These are phyloP conservation scores for Drosophila ustulata DNA, from an alignment of 2,888 invertebrate genomes.

Conservation along the genomic window DNA sequence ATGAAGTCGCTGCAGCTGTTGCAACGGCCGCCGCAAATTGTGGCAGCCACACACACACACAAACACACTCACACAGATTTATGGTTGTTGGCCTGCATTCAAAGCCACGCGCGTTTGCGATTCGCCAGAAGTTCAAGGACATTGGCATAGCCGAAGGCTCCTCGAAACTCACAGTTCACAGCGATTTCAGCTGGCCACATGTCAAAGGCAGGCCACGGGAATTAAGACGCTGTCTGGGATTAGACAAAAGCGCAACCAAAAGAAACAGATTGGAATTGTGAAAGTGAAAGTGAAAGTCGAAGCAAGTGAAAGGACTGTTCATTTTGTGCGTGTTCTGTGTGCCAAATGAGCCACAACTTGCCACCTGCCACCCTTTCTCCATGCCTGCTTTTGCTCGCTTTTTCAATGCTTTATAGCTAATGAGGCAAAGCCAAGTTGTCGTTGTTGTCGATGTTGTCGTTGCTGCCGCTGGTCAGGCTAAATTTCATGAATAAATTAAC, in stretches of 20 bases:
- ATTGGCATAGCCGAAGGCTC: slow-evolving; percentile 5
- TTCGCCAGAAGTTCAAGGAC: slow-evolving; percentile 51
- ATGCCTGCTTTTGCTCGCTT: no score
- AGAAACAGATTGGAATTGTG: slow-evolving; percentile 37
- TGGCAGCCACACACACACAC: slow-evolving; percentile 3
- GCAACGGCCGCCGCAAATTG: slow-evolving; percentile 16
- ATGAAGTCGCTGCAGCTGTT: slow-evolving; percentile 14
- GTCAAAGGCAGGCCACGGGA: slow-evolving; percentile 57
- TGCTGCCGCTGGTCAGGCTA: slow-evolving; percentile 14
- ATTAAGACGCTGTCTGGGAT: slow-evolving; percentile 59
- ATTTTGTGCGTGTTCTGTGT: slow-evolving; percentile 52
- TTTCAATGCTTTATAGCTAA: slow-evolving; percentile 27
- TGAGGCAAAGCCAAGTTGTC: slow-evolving; percentile 27
- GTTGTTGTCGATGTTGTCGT: slow-evolving; percentile 3
- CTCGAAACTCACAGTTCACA: slow-evolving; percentile 1
- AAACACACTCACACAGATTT: slow-evolving; percentile 5
- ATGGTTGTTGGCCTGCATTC: slow-evolving; percentile 21
- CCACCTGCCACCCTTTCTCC: no score
- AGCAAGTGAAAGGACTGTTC: slow-evolving; percentile 18
- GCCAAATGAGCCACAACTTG: slow-evolving; percentile 28
- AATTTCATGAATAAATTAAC: slow-evolving; percentile 74
- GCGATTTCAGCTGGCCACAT: slow-evolving; percentile 26
- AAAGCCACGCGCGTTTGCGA: slow-evolving; percentile 27
- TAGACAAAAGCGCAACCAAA: slow-evolving; percentile 31
- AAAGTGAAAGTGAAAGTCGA: slow-evolving; percentile 9